Conservation (phyloP, 2,113 vertebrate species). For the Pantherophis guttatus region DNA sequence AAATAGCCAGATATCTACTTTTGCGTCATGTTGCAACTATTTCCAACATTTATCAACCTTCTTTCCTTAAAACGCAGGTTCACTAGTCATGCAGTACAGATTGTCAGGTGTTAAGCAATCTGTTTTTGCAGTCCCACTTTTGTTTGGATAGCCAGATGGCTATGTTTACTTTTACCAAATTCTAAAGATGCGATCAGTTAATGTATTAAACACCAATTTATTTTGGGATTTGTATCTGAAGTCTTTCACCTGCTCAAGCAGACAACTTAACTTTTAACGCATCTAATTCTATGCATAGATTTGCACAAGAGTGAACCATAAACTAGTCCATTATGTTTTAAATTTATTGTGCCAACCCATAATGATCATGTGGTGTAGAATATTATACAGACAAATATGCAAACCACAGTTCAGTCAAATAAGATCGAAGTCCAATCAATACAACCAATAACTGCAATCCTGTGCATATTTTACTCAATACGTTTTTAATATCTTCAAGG, state of each 20-base stretch:
- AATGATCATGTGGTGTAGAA: too few species aligned
- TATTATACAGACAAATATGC: neutral
- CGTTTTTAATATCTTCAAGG: neutral
- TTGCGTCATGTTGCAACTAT: neutral
- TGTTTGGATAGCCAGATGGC: neutral
- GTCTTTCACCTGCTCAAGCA: neutral
- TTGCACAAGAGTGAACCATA: neutral
- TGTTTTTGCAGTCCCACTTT: neutral
- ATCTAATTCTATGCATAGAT: neutral
- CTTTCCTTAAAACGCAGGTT: neutral
- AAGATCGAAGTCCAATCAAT: neutral
- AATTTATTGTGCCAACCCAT: neutral
- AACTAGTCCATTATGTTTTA: neutral
- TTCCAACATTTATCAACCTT: neutral
- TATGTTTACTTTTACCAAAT: neutral
- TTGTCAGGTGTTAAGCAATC: too few species aligned
- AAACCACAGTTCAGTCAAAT: neutral
- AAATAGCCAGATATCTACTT: neutral
- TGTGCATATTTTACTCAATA: neutral
- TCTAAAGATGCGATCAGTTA: neutral
- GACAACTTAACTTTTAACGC: neutral
- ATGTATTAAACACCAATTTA: neutral
- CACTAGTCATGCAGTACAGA: neutral
- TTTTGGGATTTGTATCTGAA: neutral
- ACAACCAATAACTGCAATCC: neutral